These are phyloP conservation scores for Lipophrys pholis DNA, from an alignment of 2,113 vertebrate species.

Conservation along the genomic window DNA sequence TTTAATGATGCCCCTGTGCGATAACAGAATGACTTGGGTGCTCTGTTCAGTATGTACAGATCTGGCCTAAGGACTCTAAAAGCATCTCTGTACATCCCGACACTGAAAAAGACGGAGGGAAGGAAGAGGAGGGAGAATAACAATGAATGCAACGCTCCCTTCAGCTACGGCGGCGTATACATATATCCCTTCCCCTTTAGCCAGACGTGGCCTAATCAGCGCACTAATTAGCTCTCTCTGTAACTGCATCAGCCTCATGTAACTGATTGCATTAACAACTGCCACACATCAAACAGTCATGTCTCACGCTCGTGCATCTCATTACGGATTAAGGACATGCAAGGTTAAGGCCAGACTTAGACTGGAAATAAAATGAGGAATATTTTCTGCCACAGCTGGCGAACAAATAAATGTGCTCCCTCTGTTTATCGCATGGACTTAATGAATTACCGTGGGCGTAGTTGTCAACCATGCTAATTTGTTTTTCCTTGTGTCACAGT, in stretches of 20 bases:
- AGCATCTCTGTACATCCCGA: slow-evolving; percentile 8
- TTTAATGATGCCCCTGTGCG: slow-evolving; percentile 38
- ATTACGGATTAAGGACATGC: slow-evolving; percentile 64
- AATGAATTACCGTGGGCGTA: slow-evolving; percentile 36
- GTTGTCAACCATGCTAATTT: slow-evolving; percentile 13
- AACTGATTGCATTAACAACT: slow-evolving; percentile 79
- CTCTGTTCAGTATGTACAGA: slow-evolving; percentile 35
- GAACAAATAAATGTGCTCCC: slow-evolving; percentile 38
- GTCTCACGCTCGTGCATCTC: slow-evolving; percentile 60
- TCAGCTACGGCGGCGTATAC: slow-evolving; percentile 46
- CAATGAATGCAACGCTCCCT: slow-evolving; percentile 42
- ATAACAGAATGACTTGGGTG: slow-evolving; percentile 32
- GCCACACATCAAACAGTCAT: slow-evolving; percentile 72
- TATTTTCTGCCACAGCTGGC: slow-evolving; percentile 41
- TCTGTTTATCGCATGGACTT: slow-evolving; percentile 11
- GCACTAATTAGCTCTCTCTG: slow-evolving; percentile 72
- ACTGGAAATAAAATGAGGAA: slow-evolving; percentile 28
- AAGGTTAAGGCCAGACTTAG: slow-evolving; percentile 54
- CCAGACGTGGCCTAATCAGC: slow-evolving; percentile 73
- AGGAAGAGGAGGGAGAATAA: not conserved
- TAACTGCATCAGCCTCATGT: slow-evolving; percentile 61
- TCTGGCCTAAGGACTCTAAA: slow-evolving; percentile 42
- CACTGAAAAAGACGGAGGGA: slow-evolving; percentile 22
- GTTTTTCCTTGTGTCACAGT: slow-evolving; percentile 18
- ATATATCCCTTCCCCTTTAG: slow-evolving; percentile 61